Base-by-base conservation (phyloP, 2,113 vertebrate genomes). In the Phycodurus eques region DNA sequence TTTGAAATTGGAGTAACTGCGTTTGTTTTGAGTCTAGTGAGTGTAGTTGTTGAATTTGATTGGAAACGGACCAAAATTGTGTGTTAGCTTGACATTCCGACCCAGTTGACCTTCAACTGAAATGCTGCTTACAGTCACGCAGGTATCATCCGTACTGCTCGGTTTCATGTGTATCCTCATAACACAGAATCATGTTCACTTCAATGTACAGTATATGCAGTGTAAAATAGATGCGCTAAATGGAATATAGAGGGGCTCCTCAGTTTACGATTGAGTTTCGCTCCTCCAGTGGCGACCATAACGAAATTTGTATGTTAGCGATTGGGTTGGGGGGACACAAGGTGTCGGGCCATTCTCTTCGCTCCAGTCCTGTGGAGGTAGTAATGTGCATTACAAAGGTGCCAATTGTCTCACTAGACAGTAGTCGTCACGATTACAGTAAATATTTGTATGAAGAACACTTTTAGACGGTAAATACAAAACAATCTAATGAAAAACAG, bases 71-170 rank as follows among this genome's bases (percentile, higher is more conserved):
- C 33, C 31, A 35, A 35, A 61, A 61, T 8, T 61, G 60, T 42
- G 54, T 57, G 60, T 62, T 17, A 9, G 33, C 60, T 17, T 19
- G 60, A 19, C 71, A 63, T 67, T 78, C 75, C 70, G 76, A 77
- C 80, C 46, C 12, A n/a, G 39, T 44, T 6, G 42, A 59, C 31
- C 49, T 2, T 49, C 67, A 67, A 67, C 56, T 5, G 31, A 67
- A 53, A 73, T 71, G 81, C 83, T 90, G 87, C 88, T 90, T 88
- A 89, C 47, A 33, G 65, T 3, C 43, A 19, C 22, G 66, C 83
- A 86, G 83, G 82, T 88, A 83, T 87, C 85, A 66, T 79, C 42
- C 63, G 59, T 66, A 63, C 73, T 13, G 20, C 2, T 4, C 39
- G 35, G 10, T 20, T 72, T 70, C 19, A 27, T 57, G 56, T 12